Evolutionary conservation across 2,113 vertebrate genomes (phyloP).

Genomic region (Pedetes capensis): DNA sequence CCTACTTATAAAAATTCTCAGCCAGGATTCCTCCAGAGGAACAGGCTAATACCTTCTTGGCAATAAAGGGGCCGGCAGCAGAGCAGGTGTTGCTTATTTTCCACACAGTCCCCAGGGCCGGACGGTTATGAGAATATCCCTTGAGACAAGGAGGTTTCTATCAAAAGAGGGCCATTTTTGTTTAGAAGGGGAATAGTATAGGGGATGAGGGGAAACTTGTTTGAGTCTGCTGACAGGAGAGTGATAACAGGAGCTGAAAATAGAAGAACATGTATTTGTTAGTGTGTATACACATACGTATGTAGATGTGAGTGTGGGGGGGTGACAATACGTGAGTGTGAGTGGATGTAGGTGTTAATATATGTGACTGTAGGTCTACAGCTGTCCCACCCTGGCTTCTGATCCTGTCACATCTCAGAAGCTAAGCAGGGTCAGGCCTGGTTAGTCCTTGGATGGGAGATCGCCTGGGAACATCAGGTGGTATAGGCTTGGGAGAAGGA

Average conservation of each 20-base stretch:
- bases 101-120: not conserved
- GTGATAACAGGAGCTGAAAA: no score
- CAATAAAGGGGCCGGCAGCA: conserved; percentile 12
- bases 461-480: no score
- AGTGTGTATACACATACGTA: not conserved
- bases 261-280: no score
- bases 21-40: conserved; percentile 71
- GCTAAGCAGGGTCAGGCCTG: no score
- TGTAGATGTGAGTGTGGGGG: not conserved
- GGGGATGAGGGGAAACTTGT: not conserved
- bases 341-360: fast-evolving
- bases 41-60: conserved; percentile 8
- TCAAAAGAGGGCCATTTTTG: conserved; percentile 22
- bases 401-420: no score
- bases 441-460: no score
- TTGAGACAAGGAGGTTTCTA: conserved; percentile 24
- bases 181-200: not conserved
- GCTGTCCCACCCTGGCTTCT: no score
- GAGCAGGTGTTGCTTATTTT: not conserved
- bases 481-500: no score
- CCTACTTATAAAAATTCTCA: conserved; percentile 70
- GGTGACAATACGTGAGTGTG: not conserved
- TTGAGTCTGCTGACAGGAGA: not conserved
- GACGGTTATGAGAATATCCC: conserved; percentile 36
- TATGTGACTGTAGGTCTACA: not conserved